These are phyloP conservation scores for Orius insidiosus DNA, from an alignment of 1,140 invertebrate genomes.

Conservation along the genomic window DNA sequence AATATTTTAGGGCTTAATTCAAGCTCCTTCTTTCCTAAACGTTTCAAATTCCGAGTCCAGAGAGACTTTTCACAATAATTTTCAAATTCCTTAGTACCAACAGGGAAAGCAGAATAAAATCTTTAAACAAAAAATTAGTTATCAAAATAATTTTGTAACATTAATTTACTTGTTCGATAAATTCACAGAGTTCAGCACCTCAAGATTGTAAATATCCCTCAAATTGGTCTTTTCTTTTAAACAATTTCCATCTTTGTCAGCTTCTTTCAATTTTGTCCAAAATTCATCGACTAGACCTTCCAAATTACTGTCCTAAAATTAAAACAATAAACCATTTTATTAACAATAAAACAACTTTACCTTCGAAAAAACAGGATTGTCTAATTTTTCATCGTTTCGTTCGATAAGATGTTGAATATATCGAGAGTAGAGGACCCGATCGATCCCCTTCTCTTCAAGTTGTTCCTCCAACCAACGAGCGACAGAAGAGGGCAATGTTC, in stretches of 20 bases:
- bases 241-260: constrained; percentile 12
- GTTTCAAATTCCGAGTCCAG: background rate
- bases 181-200: no score
- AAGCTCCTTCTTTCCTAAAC: constrained; percentile 9
- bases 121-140: constrained; percentile 3
- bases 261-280: constrained; percentile 32
- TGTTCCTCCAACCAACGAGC: constrained; percentile 37
- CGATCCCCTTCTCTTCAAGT: constrained; percentile 38
- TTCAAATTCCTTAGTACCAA: constrained; percentile 13
- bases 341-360: constrained; percentile 3
- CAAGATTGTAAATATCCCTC: no score
- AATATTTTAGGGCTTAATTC: constrained; percentile 13
- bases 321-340: constrained; percentile 19
- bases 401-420: constrained; percentile 36
- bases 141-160: background rate
- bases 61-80: constrained; percentile 3
- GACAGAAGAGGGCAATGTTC: constrained; percentile 32
- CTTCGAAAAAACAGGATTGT: background rate
- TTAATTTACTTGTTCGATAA: background rate
- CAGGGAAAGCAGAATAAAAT: constrained; percentile 20
- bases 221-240: background rate
- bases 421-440: constrained; percentile 38
- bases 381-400: constrained; percentile 1
- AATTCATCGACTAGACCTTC: constrained; percentile 40
- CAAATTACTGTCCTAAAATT: constrained; percentile 34